Conservation (phyloP, 2,113 vertebrate species). For the Nicator chloris region DNA sequence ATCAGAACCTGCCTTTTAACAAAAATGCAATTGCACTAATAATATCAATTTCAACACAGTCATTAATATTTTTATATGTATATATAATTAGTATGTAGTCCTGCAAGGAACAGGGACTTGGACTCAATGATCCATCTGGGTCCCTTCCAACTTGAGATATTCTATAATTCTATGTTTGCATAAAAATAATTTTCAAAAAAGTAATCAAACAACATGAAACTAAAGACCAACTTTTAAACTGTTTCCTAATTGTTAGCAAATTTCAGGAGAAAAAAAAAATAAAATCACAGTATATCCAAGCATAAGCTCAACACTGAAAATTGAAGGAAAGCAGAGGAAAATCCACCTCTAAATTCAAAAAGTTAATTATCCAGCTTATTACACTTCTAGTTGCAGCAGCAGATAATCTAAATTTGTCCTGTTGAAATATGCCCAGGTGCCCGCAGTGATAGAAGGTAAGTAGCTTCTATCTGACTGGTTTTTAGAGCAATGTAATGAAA, state of each 20-base stretch:
- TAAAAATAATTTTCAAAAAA: not conserved
- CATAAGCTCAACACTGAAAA: not conserved
- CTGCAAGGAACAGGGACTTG: not conserved
- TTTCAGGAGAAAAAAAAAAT: not conserved
- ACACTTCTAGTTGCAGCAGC: not conserved
- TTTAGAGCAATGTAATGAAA: not conserved
- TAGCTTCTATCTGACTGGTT: not conserved
- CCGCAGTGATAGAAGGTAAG: not conserved
- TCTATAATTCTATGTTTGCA: not conserved
- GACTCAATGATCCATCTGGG: not conserved
- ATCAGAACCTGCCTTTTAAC: not conserved
- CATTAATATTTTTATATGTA: not conserved
- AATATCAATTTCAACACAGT: not conserved
- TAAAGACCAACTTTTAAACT: not conserved
- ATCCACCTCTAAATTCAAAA: not conserved
- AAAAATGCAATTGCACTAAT: not conserved
- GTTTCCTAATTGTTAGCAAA: not conserved
- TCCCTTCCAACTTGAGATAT: not conserved
- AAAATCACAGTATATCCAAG: not conserved
- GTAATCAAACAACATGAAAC: not conserved
- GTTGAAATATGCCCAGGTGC: not conserved
- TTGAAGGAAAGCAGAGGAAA: not conserved
- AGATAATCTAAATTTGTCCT: not conserved
- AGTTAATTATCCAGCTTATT: not conserved
- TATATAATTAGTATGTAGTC: not conserved